phyloP scores from a whole-genome alignment of 2,888 invertebrate genomes.

The Mylabris sibirica region DNA sequence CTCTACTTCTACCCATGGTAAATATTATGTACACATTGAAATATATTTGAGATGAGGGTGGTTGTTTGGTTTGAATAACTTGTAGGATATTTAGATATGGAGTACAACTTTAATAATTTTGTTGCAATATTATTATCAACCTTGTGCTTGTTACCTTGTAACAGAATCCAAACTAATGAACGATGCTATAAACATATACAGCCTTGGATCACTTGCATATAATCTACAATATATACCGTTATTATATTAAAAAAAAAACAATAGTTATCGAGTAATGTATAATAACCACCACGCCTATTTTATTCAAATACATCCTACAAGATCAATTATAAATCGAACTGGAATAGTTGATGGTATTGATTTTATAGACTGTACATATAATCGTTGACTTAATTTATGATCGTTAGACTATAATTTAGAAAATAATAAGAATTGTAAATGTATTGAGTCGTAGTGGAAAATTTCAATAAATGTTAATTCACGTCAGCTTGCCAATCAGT shows the following conservation, averaged over 20 bases:
- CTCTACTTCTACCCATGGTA: background rate
- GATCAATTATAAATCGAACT: background rate
- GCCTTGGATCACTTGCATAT: constrained; percentile 24
- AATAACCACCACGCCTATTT: background rate
- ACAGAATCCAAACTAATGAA: constrained; percentile 23
- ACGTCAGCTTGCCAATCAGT: background rate
- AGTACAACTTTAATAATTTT: background rate
- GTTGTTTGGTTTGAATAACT: background rate
- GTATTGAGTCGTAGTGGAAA: background rate
- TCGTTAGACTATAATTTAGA: background rate
- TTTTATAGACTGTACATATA: background rate
- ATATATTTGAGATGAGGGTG: background rate
- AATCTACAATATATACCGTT: constrained; percentile 24
- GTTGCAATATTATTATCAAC: constrained; percentile 11
- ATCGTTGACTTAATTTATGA: background rate
- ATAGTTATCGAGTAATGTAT: background rate
- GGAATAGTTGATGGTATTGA: background rate
- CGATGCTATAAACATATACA: constrained; percentile 23
- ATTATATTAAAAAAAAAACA: background rate
- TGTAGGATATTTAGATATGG: background rate
- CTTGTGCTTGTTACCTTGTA: constrained; percentile 32
- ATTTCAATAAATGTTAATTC: background rate
- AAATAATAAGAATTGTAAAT: background rate
- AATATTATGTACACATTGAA: constrained; percentile 1
- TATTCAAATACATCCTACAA: background rate